Evolutionary conservation across 2,113 vertebrate genomes (phyloP).

Genomic region (Telmatochromis sp.): DNA sequence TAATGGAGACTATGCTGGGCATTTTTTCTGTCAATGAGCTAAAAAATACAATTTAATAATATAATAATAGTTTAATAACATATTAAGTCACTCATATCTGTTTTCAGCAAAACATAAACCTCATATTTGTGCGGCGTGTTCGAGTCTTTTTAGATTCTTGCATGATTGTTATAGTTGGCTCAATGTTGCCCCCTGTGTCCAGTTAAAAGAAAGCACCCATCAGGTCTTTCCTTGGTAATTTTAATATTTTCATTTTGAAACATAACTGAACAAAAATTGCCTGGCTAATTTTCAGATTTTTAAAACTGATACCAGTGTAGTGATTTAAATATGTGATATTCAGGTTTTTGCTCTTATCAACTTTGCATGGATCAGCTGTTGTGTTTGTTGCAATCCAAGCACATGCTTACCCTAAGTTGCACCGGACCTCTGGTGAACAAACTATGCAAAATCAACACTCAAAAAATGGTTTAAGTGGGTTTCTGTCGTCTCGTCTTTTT

Average conservation of each 20-base stretch:
- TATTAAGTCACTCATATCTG: neutral
- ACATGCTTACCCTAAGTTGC: neutral
- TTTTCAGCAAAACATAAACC: neutral
- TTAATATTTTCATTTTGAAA: neutral
- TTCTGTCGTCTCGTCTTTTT: neutral
- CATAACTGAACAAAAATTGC: neutral
- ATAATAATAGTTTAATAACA: neutral
- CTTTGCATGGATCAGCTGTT: neutral
- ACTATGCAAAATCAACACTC: neutral
- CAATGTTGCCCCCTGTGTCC: neutral
- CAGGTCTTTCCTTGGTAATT: neutral
- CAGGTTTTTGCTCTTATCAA: neutral
- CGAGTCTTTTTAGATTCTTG: neutral
- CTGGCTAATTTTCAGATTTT: neutral
- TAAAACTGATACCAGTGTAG: neutral
- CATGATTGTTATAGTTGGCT: fast-evolving
- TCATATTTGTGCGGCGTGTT: neutral
- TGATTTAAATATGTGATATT: neutral
- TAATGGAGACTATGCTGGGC: neutral
- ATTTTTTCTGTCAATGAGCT: neutral
- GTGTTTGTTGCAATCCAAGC: neutral
- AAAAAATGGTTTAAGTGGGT: neutral
- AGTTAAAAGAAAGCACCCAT: neutral
- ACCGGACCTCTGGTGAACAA: neutral
- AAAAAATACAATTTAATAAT: neutral